Base-by-base conservation (phyloP, 2,797 vertebrate genomes). In the Gobionotothen gibberifrons region DNA sequence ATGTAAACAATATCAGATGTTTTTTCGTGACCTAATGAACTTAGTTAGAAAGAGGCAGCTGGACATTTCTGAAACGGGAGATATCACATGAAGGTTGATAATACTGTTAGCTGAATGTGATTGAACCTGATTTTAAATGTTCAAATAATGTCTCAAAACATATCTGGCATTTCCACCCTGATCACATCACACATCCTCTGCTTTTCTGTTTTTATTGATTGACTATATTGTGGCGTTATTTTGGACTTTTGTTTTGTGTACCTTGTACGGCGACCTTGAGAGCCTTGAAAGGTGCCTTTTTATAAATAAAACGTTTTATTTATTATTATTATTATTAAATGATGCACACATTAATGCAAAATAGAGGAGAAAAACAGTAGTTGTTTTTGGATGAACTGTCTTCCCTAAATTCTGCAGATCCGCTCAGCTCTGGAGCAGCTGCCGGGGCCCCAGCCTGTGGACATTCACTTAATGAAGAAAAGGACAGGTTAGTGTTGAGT, bases 391-490 rank as follows among this genome's bases (percentile, higher is more conserved):
- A 21, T 49, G 1, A 43, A 56, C 10, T 0, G 3, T 7, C 22
- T 44, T 4, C 5, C 62, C 10, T 36, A 9, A 40, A 16, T 76
- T 26, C 72, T 65, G 54, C 90, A 98, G 97, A 97, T 98, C 86
- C 96, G 96, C 26, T 56, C 79, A 46, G 96, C 96, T 57, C 95
- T 99, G 83, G 96, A 97, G 69, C 95, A 96, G 83, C 95, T 97
- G 82, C 95, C 96, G 92, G 97, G 97, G 54, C 97, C 96, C 75
- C 97, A 98, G 89, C 97, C 97, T 82, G 96, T 96, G 68, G 96
- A 98, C 77, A 95, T 99, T 87, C 95, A 97, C 83, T 94, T 99
- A 92, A 97, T 98, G 96, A 98, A 96, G 74, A 96, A 96, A 95
- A 96, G 96, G 86, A 96, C 96, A 96, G 97, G 97, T 99, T 96